Conservation (phyloP, 2,797 vertebrate species). For the Pipistrellus nathusii region DNA sequence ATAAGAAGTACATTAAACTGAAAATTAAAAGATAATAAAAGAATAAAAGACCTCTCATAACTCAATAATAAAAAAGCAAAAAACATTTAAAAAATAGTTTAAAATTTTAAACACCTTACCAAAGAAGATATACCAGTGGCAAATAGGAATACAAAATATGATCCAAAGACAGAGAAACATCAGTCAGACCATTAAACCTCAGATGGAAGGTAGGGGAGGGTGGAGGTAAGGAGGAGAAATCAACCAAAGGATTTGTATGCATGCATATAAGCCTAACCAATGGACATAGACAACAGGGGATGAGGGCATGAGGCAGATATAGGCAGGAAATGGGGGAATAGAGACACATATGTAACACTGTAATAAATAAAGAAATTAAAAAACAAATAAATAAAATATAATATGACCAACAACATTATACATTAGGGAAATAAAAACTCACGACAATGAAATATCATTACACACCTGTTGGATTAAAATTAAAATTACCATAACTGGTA, state of each 20-base stretch:
- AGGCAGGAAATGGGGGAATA: too few relatives aligned
- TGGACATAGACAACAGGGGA: too few relatives aligned
- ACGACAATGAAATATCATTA: background rate
- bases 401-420: background rate
- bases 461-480: too few relatives aligned
- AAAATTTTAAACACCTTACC: background rate
- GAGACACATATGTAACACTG: too few relatives aligned
- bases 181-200: too few relatives aligned
- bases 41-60: background rate
- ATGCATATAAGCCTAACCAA: too few relatives aligned
- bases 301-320: too few relatives aligned
- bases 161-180: too few relatives aligned
- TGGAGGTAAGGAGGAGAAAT: too few relatives aligned
- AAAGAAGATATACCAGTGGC: background rate
- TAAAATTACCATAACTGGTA: background rate
- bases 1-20: background rate
- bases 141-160: background rate
- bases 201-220: too few relatives aligned
- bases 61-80: background rate
- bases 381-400: background rate
- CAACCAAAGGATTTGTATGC: too few relatives aligned
- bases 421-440: background rate
- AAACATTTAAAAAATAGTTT: background rate
- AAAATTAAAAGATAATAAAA: background rate
- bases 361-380: too few relatives aligned